Percentiles rank a stretch among this genome's conserved stretches.
Evolutionary conservation across 2,113 vertebrate genomes (phyloP).

Genomic region (Strix aluco): DNA sequence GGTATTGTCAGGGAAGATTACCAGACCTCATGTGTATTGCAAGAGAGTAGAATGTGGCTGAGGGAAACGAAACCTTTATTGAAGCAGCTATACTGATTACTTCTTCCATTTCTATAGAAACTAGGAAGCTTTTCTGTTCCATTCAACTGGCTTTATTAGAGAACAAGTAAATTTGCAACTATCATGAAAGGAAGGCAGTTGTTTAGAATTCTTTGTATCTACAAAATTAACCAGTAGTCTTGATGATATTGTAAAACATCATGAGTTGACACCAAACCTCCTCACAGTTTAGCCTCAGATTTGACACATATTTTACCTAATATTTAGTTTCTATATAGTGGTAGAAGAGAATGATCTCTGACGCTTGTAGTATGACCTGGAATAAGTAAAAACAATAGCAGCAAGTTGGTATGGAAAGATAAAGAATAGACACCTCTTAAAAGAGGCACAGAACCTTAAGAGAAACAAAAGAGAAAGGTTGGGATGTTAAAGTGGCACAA

Average conservation of each 20-base stretch:
- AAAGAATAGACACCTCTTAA: background rate
- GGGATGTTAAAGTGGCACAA: background rate
- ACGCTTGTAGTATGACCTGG: background rate
- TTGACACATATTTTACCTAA: background rate
- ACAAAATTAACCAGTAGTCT: background rate
- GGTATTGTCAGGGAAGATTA: background rate
- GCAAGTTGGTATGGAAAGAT: background rate
- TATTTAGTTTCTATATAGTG: background rate
- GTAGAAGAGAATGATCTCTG: background rate
- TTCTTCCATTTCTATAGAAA: background rate
- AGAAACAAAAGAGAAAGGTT: background rate
- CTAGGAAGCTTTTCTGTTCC: background rate
- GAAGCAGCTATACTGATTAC: background rate
- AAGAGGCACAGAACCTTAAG: background rate
- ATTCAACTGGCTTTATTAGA: background rate
- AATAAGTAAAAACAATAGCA: background rate
- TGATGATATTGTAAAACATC: background rate
- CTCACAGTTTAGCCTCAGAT: background rate
- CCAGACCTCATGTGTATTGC: background rate
- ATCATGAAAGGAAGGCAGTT: background rate
- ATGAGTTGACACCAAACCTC: background rate
- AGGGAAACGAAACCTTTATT: background rate
- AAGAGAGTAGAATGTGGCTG: background rate
- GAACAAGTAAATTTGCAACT: background rate
- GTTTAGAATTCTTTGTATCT: background rate